Evolutionary conservation across 2,888 invertebrate genomes (phyloP).

Genomic region (Mongoloraphidia duomilia): DNA sequence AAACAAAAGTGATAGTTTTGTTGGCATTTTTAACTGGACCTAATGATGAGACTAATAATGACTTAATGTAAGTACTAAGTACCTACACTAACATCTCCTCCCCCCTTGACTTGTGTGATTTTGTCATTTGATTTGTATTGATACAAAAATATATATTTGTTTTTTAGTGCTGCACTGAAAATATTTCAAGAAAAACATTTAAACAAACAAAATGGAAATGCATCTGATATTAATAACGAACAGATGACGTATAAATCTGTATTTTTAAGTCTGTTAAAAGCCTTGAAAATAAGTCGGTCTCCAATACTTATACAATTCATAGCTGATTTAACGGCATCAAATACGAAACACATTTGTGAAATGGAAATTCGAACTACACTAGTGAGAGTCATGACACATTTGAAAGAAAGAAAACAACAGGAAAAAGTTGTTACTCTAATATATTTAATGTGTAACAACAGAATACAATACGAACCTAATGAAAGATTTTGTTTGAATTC

Average conservation of each 20-base stretch:
- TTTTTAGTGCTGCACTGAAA: conserved; percentile 9
- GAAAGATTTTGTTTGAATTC: neutral
- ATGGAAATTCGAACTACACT: neutral
- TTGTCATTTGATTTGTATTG: neutral
- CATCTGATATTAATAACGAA: neutral
- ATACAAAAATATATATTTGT: neutral
- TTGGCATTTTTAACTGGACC: conserved; percentile 12
- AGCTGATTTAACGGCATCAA: neutral
- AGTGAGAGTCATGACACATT: no score
- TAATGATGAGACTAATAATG: conserved; percentile 8
- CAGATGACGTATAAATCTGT: neutral
- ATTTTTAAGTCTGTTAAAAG: neutral
- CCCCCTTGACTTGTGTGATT: no score
- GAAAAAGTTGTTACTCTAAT: no score
- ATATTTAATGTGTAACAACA: no score
- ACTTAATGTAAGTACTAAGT: conserved; percentile 17
- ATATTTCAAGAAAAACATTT: conserved; percentile 10
- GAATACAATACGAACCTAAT: no score
- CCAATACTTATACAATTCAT: neutral
- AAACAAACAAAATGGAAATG: neutral
- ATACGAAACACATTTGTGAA: neutral
- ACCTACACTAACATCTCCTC: neutral
- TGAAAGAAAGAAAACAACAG: no score
- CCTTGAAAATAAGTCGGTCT: neutral
- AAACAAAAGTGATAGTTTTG: conserved; percentile 16